These are phyloP conservation scores for Astyanax mexicanus DNA, from an alignment of 2,797 vertebrate species.

Conservation along the genomic window DNA sequence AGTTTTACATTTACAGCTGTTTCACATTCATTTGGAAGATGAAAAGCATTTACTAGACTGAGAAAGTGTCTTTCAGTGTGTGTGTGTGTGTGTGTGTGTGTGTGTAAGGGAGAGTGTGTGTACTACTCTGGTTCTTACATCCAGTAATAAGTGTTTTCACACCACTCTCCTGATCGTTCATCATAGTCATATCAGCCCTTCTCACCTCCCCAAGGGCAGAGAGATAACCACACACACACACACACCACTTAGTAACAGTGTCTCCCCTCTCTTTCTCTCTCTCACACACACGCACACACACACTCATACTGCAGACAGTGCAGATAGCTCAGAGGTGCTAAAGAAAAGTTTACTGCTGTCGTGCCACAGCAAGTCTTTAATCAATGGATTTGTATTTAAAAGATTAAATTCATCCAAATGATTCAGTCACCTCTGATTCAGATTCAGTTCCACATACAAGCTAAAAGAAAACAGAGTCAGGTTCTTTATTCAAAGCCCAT, in stretches of 20 bases:
- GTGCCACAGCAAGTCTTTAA: not conserved
- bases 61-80: constrained; percentile 18
- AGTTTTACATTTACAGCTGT: constrained; percentile 8
- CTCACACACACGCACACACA: not conserved
- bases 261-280: constrained; percentile 35
- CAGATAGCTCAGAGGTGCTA: not conserved
- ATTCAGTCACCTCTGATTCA: not conserved
- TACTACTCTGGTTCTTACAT: constrained; percentile 54
- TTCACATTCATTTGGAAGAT: constrained; percentile 14
- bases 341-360: not conserved
- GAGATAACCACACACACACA: constrained; percentile 11
- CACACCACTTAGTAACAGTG: constrained; percentile 65
- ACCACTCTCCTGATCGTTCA: constrained; percentile 58
- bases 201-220: constrained; percentile 48
- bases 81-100: constrained; percentile 33
- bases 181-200: constrained; percentile 50
- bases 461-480: not conserved
- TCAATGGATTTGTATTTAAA: not conserved
- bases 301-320: constrained; percentile 2
- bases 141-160: constrained; percentile 64
- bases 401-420: not conserved
- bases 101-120: constrained; percentile 17
- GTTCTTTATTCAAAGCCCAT: not conserved
- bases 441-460: not conserved
- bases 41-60: not conserved